Percentiles rank a stretch among this genome's conserved stretches.
Evolutionary conservation across 2,797 vertebrate genomes (phyloP).

Genomic region (Emydoidea blandingii): DNA sequence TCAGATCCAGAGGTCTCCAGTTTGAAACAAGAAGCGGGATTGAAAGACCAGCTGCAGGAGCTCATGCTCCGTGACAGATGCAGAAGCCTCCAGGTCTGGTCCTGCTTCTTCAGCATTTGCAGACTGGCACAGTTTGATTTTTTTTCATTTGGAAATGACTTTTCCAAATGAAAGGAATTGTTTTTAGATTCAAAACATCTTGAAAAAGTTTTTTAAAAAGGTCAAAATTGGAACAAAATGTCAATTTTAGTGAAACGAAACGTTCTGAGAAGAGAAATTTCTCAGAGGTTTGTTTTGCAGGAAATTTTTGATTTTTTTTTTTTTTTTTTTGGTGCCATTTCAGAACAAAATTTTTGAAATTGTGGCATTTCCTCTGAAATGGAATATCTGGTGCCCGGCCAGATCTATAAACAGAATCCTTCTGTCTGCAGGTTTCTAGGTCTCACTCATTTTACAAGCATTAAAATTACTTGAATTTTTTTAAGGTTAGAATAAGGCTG

Average conservation of each 20-base stretch:
- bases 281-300: background rate
- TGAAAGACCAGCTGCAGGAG: background rate
- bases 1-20: too few species aligned
- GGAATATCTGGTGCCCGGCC: background rate
- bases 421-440: fast-evolving
- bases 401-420: background rate
- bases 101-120: background rate
- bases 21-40: background rate
- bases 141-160: background rate
- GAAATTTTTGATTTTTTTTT: background rate
- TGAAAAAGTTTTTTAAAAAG: background rate
- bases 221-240: background rate
- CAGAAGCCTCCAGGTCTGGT: background rate
- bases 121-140: background rate
- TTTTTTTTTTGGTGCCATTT: background rate
- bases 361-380: background rate
- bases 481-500: slow-evolving; percentile 2
- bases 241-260: background rate
- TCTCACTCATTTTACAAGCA: background rate
- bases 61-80: background rate
- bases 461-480: background rate
- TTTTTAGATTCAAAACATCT: background rate
- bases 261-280: background rate
- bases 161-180: background rate
- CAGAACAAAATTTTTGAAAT: background rate